A percentile compares a stretch with the other conserved stretches of the same genome.
phyloP scores from a whole-genome alignment of 2,888 invertebrate species.

The Prosapia bicincta region DNA sequence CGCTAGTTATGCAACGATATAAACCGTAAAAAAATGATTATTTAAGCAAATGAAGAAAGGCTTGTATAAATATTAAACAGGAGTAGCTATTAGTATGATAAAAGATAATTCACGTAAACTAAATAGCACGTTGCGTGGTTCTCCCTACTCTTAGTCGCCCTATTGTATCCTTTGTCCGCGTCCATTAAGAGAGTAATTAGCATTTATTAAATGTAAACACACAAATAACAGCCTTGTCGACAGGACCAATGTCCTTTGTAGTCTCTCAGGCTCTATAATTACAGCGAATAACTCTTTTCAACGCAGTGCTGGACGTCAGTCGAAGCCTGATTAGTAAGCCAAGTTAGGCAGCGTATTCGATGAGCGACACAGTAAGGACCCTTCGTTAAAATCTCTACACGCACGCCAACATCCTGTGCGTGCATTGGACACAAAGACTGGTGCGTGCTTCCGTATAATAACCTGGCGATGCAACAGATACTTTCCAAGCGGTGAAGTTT shows the following conservation, averaged over 20 bases:
- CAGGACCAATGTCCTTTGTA: background rate
- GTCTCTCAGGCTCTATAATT: too few relatives aligned
- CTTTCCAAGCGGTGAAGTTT: background rate
- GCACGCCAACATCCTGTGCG: background rate
- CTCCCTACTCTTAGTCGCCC: background rate
- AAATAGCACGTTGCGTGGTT: background rate
- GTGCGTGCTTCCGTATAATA: background rate
- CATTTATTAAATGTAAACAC: background rate
- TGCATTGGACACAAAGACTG: background rate
- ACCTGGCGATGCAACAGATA: background rate
- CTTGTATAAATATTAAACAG: too few relatives aligned
- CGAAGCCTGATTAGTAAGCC: too few relatives aligned
- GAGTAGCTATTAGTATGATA: background rate
- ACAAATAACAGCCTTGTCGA: background rate
- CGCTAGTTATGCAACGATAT: too few relatives aligned
- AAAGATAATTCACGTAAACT: background rate
- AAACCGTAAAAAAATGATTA: too few relatives aligned
- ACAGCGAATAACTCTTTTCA: too few relatives aligned
- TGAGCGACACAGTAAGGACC: background rate
- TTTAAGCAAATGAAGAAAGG: too few relatives aligned
- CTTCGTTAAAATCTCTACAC: background rate
- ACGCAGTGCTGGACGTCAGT: too few relatives aligned
- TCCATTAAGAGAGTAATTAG: background rate
- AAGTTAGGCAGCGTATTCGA: too few relatives aligned
- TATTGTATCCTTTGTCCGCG: background rate